Conservation (phyloP, 2,888 invertebrate species). For the Herminia tarsipennalis region DNA sequence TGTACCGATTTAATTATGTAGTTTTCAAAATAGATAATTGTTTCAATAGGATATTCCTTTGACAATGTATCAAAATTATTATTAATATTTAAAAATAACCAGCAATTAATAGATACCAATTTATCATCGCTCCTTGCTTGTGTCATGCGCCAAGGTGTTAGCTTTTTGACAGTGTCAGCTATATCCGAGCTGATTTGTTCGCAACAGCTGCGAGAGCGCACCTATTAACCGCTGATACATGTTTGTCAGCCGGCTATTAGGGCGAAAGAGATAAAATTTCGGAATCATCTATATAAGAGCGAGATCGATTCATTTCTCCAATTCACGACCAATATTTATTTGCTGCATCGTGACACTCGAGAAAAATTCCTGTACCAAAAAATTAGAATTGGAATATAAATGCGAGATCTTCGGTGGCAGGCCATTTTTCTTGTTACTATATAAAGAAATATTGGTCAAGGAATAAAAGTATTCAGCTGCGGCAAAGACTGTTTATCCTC, state of each 20-base stretch:
- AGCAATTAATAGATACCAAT: slow-evolving; percentile 13
- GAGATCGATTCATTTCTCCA: slow-evolving; percentile 81
- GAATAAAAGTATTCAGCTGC: slow-evolving; percentile 47
- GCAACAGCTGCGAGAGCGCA: slow-evolving; percentile 84
- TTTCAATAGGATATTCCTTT: no score
- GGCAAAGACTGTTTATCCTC: slow-evolving; percentile 20
- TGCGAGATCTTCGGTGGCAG: slow-evolving; percentile 68
- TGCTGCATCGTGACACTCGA: slow-evolving; percentile 78
- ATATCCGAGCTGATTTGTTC: slow-evolving; percentile 85
- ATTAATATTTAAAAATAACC: background rate
- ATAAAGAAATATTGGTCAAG: slow-evolving; percentile 78
- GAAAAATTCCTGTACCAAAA: slow-evolving; percentile 78
- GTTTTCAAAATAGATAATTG: no score
- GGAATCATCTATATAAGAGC: slow-evolving; percentile 76
- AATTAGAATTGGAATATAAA: slow-evolving; percentile 74
- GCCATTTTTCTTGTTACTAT: slow-evolving; percentile 75
- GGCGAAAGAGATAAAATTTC: slow-evolving; percentile 80
- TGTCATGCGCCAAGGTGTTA: slow-evolving; percentile 60
- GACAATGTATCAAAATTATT: no score
- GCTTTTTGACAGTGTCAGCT: slow-evolving; percentile 85
- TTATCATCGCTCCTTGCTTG: slow-evolving; percentile 53
- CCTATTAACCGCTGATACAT: slow-evolving; percentile 86
- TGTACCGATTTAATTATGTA: no score
- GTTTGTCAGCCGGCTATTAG: slow-evolving; percentile 86
- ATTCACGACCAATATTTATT: slow-evolving; percentile 81